phyloP scores from a whole-genome alignment of 2,113 vertebrate species.

The Nerophis ophidion region DNA sequence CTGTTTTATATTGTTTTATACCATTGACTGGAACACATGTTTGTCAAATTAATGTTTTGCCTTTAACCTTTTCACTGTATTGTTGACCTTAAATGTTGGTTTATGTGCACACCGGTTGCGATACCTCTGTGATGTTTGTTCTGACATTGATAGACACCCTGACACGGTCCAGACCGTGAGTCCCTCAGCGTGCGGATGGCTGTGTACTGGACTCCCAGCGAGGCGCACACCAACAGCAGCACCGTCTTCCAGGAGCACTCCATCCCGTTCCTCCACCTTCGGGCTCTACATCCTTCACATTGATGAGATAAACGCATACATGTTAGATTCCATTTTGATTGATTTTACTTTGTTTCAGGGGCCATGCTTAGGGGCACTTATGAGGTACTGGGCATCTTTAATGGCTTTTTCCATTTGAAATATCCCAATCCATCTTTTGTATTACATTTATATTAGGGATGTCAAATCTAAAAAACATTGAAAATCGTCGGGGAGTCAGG shows the following conservation, averaged over 20 bases:
- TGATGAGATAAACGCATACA: conserved; percentile 39
- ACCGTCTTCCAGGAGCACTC: conserved; percentile 80
- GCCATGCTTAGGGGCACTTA: conserved; percentile 18
- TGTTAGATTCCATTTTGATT: conserved; percentile 38
- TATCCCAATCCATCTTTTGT: neutral
- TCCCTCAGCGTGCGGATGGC: conserved; percentile 73
- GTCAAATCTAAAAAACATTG: too few relatives aligned
- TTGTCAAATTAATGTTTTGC: neutral
- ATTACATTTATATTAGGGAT: too few relatives aligned
- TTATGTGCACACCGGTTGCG: neutral
- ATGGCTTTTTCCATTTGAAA: neutral
- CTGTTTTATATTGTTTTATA: neutral
- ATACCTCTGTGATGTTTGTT: neutral
- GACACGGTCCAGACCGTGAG: conserved; percentile 62
- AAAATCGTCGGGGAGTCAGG: too few relatives aligned
- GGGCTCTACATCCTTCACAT: conserved; percentile 60
- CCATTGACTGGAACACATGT: neutral
- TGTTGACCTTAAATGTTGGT: neutral
- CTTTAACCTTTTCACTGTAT: neutral
- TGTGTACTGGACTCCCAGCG: conserved; percentile 74
- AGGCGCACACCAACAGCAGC: conserved; percentile 71
- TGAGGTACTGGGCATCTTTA: conserved; percentile 5
- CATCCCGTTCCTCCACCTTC: conserved; percentile 55
- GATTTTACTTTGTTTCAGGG: neutral
- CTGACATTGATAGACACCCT: conserved; percentile 17